These are phyloP conservation scores for Corythornis madagascariensis DNA, from an alignment of 2,113 vertebrate genomes.

Conservation along the genomic window DNA sequence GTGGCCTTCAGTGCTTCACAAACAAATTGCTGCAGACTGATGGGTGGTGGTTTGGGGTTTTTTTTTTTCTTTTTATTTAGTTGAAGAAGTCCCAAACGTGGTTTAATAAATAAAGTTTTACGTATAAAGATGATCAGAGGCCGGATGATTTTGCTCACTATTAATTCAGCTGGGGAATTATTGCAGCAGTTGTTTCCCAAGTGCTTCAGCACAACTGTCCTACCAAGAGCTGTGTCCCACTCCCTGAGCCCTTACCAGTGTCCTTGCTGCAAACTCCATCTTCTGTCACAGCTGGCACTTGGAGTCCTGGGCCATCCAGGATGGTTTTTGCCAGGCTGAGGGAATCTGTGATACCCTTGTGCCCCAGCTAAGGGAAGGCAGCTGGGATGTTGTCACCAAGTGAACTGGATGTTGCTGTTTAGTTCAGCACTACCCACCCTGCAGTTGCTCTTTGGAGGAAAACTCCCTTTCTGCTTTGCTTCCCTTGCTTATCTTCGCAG, in stretches of 20 bases:
- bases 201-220: neutral
- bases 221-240: rapidly evolving
- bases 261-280: neutral
- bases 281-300: neutral
- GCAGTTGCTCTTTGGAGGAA: neutral
- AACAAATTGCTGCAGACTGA: neutral
- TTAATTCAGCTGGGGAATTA: neutral
- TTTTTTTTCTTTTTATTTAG: neutral
- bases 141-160: neutral
- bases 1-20: neutral
- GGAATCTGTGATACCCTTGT: neutral
- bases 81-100: neutral
- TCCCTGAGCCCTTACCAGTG: neutral
- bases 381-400: neutral
- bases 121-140: neutral
- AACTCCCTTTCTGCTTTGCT: neutral
- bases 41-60: neutral
- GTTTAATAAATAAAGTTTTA: neutral
- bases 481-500: neutral
- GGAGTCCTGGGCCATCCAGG: rapidly evolving
- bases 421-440: neutral
- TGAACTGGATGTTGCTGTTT: neutral
- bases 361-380: neutral
- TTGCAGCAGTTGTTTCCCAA: neutral
- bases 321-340: neutral